phyloP scores from a whole-genome alignment of 2,113 vertebrate species.

The Trichechus manatus region DNA sequence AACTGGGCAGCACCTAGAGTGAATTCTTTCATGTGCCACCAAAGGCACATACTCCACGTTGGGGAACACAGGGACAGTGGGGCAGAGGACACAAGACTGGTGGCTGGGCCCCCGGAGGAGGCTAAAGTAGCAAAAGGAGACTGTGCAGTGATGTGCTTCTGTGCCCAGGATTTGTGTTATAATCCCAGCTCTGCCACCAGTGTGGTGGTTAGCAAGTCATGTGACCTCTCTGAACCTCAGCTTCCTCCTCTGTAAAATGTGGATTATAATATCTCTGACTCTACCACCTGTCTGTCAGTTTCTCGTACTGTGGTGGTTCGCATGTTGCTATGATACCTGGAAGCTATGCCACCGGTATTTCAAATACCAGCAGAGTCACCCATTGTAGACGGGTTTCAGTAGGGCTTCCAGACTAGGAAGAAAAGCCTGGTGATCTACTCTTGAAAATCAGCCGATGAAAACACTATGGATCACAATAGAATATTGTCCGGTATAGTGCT shows the following conservation, averaged over 20 bases:
- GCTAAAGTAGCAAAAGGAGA: neutral
- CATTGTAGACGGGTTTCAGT: neutral
- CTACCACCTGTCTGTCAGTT: neutral
- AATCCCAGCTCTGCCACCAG: neutral
- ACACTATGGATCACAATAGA: neutral
- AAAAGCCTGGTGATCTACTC: neutral
- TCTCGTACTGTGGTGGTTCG: neutral
- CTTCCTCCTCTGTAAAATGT: neutral
- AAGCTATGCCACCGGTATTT: neutral
- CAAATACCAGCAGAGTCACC: neutral
- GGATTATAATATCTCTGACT: neutral
- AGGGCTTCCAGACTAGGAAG: neutral
- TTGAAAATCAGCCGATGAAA: neutral
- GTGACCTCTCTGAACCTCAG: neutral
- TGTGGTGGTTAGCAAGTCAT: neutral
- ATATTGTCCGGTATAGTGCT: neutral
- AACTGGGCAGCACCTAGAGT: neutral
- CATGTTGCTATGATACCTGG: neutral
- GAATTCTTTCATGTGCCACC: neutral
- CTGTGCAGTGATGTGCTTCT: fast-evolving
- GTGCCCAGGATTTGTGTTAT: neutral
- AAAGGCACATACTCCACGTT: neutral
- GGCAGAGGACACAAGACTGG: neutral
- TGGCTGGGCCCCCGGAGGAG: neutral
- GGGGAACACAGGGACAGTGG: neutral